A percentile compares a stretch with the other conserved stretches of the same genome.
Conservation (phyloP, 2,797 vertebrate species). For the Urocyon cinereoargenteus region DNA sequence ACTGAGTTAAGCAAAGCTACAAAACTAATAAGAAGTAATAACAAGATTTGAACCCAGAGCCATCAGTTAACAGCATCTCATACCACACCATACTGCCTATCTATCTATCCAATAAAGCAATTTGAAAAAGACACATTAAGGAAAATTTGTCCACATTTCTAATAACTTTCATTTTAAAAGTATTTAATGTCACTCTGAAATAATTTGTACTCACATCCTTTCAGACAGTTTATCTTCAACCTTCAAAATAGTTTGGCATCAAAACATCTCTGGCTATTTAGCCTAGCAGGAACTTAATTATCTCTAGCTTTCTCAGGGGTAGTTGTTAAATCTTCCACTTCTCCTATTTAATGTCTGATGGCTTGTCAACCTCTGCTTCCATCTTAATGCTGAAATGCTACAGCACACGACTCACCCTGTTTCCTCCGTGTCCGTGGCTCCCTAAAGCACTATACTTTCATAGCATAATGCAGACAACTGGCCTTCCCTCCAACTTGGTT, state of each 20-base stretch:
- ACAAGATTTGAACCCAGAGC: not conserved
- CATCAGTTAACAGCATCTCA: not conserved
- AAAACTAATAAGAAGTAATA: not conserved
- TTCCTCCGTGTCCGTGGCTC: not conserved
- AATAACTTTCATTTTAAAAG: not conserved
- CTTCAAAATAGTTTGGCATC: not conserved
- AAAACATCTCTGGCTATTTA: slow-evolving; percentile 1
- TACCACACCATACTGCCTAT: not conserved
- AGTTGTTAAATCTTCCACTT: not conserved
- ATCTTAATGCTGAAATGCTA: not conserved
- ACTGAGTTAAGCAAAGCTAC: not conserved
- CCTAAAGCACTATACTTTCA: not conserved
- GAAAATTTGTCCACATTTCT: not conserved
- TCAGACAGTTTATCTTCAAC: not conserved
- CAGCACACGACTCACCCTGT: not conserved
- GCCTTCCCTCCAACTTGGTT: not conserved
- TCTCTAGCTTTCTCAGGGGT: not conserved
- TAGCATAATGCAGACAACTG: not conserved
- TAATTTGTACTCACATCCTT: not conserved
- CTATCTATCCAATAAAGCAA: not conserved
- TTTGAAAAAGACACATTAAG: not conserved
- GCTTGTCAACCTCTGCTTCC: not conserved
- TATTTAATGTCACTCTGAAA: not conserved
- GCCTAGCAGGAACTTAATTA: not conserved
- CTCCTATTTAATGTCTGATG: not conserved